Percentiles rank a stretch among this genome's conserved stretches.
Conservation (phyloP, 2,797 vertebrate genomes). For the Mallotus villosus region DNA sequence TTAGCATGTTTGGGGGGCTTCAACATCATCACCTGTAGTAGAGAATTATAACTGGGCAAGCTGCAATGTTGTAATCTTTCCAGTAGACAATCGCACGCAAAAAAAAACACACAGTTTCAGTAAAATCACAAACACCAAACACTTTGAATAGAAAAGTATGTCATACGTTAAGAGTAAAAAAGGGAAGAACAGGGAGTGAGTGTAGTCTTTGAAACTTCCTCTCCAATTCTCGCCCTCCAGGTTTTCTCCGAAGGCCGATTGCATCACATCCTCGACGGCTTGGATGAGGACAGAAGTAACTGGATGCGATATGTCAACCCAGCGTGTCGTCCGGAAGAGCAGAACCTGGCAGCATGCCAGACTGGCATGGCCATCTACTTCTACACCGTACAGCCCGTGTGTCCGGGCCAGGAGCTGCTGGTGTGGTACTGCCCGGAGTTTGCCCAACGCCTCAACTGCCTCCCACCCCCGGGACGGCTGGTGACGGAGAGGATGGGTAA, state of each 20-base stretch:
- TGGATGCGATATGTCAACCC: conserved; percentile 98
- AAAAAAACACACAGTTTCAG: no score
- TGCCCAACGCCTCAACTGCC: conserved; percentile 83
- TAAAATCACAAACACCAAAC: not conserved
- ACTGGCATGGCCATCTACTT: conserved; percentile 91
- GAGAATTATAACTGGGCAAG: not conserved
- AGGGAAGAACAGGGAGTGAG: not conserved
- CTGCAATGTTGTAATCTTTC: not conserved
- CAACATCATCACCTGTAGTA: no score
- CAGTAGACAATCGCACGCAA: not conserved
- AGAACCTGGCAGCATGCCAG: conserved; percentile 93
- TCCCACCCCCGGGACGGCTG: conserved; percentile 82
- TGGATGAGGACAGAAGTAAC: conserved; percentile 89
- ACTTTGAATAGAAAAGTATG: not conserved
- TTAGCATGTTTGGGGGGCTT: no score
- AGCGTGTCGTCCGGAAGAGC: conserved; percentile 79
- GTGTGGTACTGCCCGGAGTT: conserved; percentile 94
- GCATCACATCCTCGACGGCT: conserved; percentile 91
- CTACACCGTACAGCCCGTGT: conserved; percentile 88
- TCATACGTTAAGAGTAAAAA: not conserved
- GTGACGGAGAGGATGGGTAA: conserved; percentile 82
- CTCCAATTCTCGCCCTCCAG: conserved; percentile 59
- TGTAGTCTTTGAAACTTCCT: not conserved
- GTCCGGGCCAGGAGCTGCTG: conserved; percentile 88
- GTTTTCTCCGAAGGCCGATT: conserved; percentile 85